Evolutionary conservation across 35 echinoderm and acorn worm species (phyloP).

Genomic region (Ophioderma brevispina): DNA sequence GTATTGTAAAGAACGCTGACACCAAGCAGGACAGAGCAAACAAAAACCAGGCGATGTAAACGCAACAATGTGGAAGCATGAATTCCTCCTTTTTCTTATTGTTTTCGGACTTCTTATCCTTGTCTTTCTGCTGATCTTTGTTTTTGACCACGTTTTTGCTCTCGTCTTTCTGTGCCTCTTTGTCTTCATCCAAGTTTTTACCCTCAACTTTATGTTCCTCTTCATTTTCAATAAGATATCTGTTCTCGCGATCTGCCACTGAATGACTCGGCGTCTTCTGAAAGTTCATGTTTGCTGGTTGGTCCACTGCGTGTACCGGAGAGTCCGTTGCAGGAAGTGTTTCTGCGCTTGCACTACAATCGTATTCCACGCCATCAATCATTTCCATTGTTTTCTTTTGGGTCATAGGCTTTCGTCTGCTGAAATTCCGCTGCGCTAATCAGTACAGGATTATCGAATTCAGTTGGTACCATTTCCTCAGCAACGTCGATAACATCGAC

Average conservation of each 20-base stretch:
- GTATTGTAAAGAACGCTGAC: slow-evolving; percentile 53
- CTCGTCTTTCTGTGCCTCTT: too few species aligned
- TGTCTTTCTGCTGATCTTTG: neutral
- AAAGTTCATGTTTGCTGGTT: too few species aligned
- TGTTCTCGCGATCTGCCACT: too few species aligned
- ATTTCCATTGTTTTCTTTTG: neutral
- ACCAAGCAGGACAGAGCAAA: slow-evolving; percentile 27
- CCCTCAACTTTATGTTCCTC: too few species aligned
- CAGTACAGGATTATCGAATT: too few species aligned
- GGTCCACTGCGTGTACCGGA: too few species aligned
- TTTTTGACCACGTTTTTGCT: too few species aligned
- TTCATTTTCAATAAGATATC: too few species aligned
- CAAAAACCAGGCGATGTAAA: slow-evolving; percentile 56
- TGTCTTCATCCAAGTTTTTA: too few species aligned
- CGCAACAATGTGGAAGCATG: slow-evolving; percentile 58
- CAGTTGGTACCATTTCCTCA: too few species aligned
- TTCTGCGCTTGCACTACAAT: neutral
- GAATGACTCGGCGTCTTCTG: too few species aligned
- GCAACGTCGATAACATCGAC: neutral
- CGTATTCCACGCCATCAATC: neutral
- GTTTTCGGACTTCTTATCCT: neutral
- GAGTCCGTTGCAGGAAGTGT: too few species aligned
- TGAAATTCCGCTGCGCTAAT: neutral
- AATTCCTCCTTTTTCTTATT: slow-evolving; percentile 37
- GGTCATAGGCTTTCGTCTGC: neutral